phyloP scores from a whole-genome alignment of 2,113 vertebrate species.

The Strix uralensis region DNA sequence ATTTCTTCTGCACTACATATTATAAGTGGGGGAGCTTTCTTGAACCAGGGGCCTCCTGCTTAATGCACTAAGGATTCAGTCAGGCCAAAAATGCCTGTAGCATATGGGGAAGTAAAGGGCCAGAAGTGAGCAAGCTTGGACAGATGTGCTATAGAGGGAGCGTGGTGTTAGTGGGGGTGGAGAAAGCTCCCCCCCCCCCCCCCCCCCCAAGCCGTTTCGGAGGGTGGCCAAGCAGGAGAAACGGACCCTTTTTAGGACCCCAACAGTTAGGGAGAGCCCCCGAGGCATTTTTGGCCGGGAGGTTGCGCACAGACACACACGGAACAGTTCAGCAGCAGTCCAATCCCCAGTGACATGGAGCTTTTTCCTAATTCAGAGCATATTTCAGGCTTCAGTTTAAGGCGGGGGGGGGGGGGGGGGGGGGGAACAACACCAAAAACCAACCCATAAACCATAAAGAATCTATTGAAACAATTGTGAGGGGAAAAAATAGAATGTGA shows the following conservation, averaged over 20 bases:
- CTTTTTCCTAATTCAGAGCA: slow-evolving; percentile 72
- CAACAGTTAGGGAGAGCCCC: slow-evolving; percentile 67
- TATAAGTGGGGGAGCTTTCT: slow-evolving; percentile 42
- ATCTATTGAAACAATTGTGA: slow-evolving; percentile 60
- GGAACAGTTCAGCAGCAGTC: slow-evolving; percentile 65
- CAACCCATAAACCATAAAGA: slow-evolving; percentile 61
- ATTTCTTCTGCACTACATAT: slow-evolving; percentile 13
- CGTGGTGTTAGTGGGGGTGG: slow-evolving; percentile 52
- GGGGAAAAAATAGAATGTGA: slow-evolving; percentile 27
- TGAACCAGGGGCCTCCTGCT: slow-evolving; percentile 47
- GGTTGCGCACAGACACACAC: slow-evolving; percentile 37
- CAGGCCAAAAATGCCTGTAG: slow-evolving; percentile 66
- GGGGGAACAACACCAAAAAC: background rate
- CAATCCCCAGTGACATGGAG: slow-evolving; percentile 61
- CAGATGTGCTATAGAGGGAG: slow-evolving; percentile 63
- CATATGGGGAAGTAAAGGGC: slow-evolving; percentile 57
- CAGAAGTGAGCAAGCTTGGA: slow-evolving; percentile 62
- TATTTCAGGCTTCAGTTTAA: slow-evolving; percentile 61
- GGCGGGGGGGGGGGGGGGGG: background rate
- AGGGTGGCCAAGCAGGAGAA: slow-evolving; percentile 51
- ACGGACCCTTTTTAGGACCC: slow-evolving; percentile 65
- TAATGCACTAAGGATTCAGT: slow-evolving; percentile 53
- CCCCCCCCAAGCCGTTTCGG: background rate
- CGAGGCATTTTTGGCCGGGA: slow-evolving; percentile 57
- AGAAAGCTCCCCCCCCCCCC: background rate